These are phyloP conservation scores for Ecdyonurus torrentis DNA, from an alignment of 2,888 invertebrate species.

Conservation along the genomic window DNA sequence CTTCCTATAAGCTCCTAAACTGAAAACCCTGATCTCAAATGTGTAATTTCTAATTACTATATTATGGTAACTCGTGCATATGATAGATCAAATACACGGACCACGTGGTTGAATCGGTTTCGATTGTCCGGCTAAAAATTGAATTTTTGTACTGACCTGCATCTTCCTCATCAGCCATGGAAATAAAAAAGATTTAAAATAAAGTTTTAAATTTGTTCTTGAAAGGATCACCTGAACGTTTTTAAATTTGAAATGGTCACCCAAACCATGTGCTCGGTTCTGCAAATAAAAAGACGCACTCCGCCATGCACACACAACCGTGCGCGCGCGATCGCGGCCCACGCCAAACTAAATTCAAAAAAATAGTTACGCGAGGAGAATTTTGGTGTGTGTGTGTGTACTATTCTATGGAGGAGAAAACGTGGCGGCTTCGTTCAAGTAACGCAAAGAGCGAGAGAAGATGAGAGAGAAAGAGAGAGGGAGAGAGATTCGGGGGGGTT, in stretches of 20 bases:
- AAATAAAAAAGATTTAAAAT: no score
- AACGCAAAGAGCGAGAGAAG: background rate
- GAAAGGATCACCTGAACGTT: background rate
- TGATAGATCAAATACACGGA: no score
- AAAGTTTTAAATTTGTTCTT: no score
- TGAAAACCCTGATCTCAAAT: no score
- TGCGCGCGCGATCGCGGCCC: background rate
- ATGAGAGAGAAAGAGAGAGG: background rate
- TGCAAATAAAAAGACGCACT: background rate
- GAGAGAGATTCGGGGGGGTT: background rate
- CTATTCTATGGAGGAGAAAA: no score
- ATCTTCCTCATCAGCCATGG: background rate
- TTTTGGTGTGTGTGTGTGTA: no score
- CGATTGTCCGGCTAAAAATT: no score
- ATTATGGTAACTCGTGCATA: no score
- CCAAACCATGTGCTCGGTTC: background rate
- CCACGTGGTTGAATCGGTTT: no score
- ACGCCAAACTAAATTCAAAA: background rate
- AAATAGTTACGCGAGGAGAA: no score
- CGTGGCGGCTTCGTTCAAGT: background rate
- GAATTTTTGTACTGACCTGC: background rate
- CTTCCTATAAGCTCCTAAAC: no score
- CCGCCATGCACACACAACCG: background rate
- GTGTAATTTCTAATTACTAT: no score
- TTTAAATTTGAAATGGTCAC: background rate